phyloP scores from a whole-genome alignment of 2,113 vertebrate species.

The Tupaia tana region DNA sequence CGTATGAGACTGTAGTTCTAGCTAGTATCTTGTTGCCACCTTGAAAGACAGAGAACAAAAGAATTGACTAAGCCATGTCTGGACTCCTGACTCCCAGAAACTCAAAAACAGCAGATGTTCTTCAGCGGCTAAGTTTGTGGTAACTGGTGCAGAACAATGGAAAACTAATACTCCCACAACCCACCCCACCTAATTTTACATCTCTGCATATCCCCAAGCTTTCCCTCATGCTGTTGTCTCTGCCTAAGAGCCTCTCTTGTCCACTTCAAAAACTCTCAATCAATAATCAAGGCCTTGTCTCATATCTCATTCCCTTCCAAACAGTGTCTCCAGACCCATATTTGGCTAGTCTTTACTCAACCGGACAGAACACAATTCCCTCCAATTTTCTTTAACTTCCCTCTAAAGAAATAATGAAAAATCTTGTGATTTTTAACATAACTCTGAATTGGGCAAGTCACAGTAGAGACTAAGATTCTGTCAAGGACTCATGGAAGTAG shows the following conservation, averaged over 20 bases:
- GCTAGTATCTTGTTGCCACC: no score
- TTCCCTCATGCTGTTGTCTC: neutral
- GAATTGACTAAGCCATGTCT: neutral
- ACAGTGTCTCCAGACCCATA: no score
- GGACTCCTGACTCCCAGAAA: neutral
- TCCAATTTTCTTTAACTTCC: neutral
- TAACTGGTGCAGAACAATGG: neutral
- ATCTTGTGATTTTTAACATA: no score
- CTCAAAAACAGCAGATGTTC: neutral
- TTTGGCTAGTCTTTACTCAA: neutral
- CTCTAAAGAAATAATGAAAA: neutral
- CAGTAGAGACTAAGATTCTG: neutral
- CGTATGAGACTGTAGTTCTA: fast-evolving
- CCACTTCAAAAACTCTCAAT: neutral
- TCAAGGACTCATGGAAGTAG: neutral
- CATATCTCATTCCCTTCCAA: neutral
- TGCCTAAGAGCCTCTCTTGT: no score
- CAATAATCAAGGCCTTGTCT: neutral
- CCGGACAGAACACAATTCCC: neutral
- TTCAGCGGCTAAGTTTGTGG: neutral
- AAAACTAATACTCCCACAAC: neutral
- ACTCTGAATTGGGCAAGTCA: neutral
- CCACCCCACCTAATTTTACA: neutral
- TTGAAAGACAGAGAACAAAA: neutral
- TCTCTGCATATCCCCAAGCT: neutral